Base-by-base conservation (phyloP, 2,797 vertebrate genomes). In the Parauchenoglanis punctatus region DNA sequence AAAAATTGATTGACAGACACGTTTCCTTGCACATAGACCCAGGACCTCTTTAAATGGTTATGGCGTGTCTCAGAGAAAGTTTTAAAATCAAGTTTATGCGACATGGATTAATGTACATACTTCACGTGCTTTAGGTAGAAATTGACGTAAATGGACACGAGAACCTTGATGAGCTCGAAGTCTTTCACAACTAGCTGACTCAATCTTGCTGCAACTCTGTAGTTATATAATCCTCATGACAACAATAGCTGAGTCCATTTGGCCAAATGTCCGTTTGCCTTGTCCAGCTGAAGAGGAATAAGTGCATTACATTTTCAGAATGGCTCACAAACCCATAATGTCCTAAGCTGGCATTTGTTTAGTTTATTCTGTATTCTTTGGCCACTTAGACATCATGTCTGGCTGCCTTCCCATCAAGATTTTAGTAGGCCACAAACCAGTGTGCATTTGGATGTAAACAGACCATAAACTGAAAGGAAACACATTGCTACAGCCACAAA, bases 391-490 rank as follows among this genome's bases (percentile, higher is more conserved):
- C 59, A 86, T 11, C 61, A n/a, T 90, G 58, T 17, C 78, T 85
- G 85, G 81, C 54, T 89, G 52, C 87, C 88, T 76, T 87, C 90
- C 84, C 25, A 28, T 83, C 89, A 90, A 91, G 87, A 85, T 90
- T 93, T 92, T 59, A 89, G 92, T 82, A 88, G 92, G 92, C 94
- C 91, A 28, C 94, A 95, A 93, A 94, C 93, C 93, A 44, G 93
- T 89, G 90, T 90, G 88, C 90, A 92, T 94, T 94, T 91, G 91
- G 89, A 93, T 91, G 90, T 91, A 93, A 92, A 93, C 85, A 84
- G 87, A 89, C 86, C 91, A 90, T 94, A 94, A 95, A 91, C 93
- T 92, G 85, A 89, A 81, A 25, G 89, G 86, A 91, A 93, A 89
- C 91, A 89, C 90, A 87, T 87, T 87, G 91, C 91, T 89, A 77